Percentiles rank a stretch among this genome's conserved stretches.
These are phyloP conservation scores for Acanthiza pusilla DNA, from an alignment of 2,797 vertebrate genomes.

Conservation along the genomic window DNA sequence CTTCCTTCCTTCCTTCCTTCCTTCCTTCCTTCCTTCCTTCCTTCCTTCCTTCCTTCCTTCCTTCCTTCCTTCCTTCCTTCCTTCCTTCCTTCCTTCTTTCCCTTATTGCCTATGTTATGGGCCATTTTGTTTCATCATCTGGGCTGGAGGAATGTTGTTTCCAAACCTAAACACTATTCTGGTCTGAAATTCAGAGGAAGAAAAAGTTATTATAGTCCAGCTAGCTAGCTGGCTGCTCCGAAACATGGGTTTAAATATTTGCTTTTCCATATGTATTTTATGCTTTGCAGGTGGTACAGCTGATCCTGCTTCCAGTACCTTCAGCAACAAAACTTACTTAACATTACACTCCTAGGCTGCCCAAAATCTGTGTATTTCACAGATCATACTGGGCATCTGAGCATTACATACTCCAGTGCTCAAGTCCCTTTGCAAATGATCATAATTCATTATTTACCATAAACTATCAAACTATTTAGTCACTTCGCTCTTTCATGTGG, in stretches of 20 bases:
- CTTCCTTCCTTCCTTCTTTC: background rate
- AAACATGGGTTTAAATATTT: background rate
- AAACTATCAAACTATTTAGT: background rate
- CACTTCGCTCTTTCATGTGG: background rate
- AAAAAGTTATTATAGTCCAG: background rate
- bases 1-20: fast-evolving
- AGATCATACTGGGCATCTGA: background rate
- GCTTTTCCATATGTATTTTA: background rate
- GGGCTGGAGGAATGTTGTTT: fast-evolving
- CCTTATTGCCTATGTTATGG: background rate
- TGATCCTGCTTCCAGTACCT: background rate
- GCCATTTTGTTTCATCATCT: background rate
- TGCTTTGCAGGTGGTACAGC: background rate
- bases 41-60: too few species aligned
- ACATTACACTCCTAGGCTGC: background rate
- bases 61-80: fast-evolving
- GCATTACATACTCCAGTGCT: background rate
- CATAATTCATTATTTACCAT: background rate
- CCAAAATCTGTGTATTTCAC: background rate
- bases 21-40: too few species aligned
- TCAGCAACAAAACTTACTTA: background rate
- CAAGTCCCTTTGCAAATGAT: background rate
- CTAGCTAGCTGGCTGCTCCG: background rate
- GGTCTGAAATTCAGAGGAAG: background rate
- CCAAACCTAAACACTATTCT: background rate